A percentile compares a stretch with the other conserved stretches of the same genome.
Evolutionary conservation across 2,888 invertebrate genomes (phyloP).

Genomic region (Tupiocoris notatus): DNA sequence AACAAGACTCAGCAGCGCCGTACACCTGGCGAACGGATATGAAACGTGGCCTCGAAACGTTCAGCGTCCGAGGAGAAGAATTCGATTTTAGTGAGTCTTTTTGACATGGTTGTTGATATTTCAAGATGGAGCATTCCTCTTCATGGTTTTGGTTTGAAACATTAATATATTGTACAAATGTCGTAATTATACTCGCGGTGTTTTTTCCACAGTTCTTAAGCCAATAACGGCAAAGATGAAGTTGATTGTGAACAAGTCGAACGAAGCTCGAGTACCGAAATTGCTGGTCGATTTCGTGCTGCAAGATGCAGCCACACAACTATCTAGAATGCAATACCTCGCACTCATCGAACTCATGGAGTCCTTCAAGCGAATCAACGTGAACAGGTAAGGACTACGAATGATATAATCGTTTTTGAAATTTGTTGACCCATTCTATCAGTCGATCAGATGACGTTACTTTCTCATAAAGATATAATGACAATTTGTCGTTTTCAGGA

Average conservation of each 20-base stretch:
- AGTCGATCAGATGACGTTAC: neutral
- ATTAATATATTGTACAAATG: neutral
- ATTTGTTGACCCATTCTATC: neutral
- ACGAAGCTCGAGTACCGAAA: slow-evolving; percentile 63
- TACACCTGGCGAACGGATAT: slow-evolving; percentile 75
- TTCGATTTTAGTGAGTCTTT: slow-evolving; percentile 78
- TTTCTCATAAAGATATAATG: too few relatives aligned
- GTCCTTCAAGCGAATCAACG: slow-evolving; percentile 60
- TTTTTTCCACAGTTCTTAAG: slow-evolving; percentile 66
- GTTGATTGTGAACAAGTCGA: slow-evolving; percentile 69
- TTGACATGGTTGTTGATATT: too few relatives aligned
- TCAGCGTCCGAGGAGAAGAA: slow-evolving; percentile 72
- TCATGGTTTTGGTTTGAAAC: too few relatives aligned
- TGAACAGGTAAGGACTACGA: slow-evolving; percentile 63
- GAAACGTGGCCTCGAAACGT: slow-evolving; percentile 71
- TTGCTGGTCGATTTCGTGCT: slow-evolving; percentile 66
- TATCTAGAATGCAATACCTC: slow-evolving; percentile 70
- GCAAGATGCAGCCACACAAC: slow-evolving; percentile 71
- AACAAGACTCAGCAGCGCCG: slow-evolving; percentile 59
- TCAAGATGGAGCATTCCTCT: too few relatives aligned
- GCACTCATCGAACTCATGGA: slow-evolving; percentile 54
- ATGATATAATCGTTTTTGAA: too few relatives aligned
- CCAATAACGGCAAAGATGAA: slow-evolving; percentile 77
- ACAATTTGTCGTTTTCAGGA: slow-evolving; percentile 54
- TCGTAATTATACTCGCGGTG: too few relatives aligned